A percentile compares a stretch with the other conserved stretches of the same genome.
These are phyloP conservation scores for Lepidotrigona ventralis DNA, from an alignment of 1,140 invertebrate species.

Conservation along the genomic window DNA sequence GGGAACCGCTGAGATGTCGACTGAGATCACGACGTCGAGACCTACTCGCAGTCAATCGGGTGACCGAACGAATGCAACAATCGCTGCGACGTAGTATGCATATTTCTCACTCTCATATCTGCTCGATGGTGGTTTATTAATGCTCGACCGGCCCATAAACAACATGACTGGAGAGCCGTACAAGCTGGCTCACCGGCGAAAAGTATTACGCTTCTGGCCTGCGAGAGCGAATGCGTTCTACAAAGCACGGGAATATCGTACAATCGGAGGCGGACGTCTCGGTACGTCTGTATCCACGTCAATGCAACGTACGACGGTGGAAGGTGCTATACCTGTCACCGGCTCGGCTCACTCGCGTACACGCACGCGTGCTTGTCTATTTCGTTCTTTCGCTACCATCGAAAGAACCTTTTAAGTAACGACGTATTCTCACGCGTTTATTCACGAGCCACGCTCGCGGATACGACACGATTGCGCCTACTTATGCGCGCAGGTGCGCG, in stretches of 20 bases:
- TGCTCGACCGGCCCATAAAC: not conserved
- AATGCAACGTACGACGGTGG: conserved; percentile 40
- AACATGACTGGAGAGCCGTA: not conserved
- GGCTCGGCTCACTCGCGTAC: conserved; percentile 12
- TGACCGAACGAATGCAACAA: not conserved
- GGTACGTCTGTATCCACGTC: conserved; percentile 39
- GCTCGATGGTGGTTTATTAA: conserved; percentile 14
- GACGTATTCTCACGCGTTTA: conserved; percentile 45
- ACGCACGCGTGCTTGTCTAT: not conserved
- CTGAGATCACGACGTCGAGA: not conserved
- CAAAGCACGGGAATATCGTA: conserved; percentile 38
- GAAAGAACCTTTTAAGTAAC: conserved; percentile 31
- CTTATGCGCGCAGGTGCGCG: conserved; percentile 45
- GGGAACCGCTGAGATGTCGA: not conserved
- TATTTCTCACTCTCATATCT: conserved; percentile 1
- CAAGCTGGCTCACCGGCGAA: not conserved
- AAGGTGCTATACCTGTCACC: conserved; percentile 31
- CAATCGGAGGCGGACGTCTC: conserved; percentile 42
- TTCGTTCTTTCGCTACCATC: not conserved
- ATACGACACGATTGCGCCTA: conserved; percentile 6
- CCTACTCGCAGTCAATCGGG: not conserved
- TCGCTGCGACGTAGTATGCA: not conserved
- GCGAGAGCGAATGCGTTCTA: conserved; percentile 15
- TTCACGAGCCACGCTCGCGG: conserved; percentile 18
- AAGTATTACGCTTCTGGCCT: conserved; percentile 8